These are phyloP conservation scores for Molanna angustata DNA, from an alignment of 2,888 invertebrate species.

Conservation along the genomic window DNA sequence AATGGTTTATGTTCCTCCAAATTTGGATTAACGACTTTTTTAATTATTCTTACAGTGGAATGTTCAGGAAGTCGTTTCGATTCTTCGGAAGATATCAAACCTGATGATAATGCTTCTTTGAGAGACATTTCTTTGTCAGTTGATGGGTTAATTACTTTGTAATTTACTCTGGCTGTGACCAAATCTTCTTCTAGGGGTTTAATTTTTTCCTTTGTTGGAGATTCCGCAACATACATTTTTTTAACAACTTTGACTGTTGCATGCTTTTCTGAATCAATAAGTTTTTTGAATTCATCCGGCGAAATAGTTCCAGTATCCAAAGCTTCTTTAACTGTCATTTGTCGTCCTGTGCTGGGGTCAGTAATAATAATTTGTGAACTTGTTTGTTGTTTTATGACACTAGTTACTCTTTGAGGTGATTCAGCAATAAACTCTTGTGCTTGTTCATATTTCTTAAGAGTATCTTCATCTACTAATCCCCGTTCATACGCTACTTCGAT, in stretches of 20 bases:
- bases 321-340: conserved; percentile 59
- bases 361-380: conserved; percentile 41
- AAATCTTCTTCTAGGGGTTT: too few species aligned
- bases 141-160: conserved; percentile 65
- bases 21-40: conserved; percentile 45
- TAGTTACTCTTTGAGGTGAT: conserved; percentile 18
- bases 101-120: conserved; percentile 46
- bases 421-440: neutral
- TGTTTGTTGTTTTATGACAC: conserved; percentile 56
- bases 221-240: conserved; percentile 40
- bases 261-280: conserved; percentile 29
- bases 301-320: conserved; percentile 43
- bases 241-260: conserved; percentile 27
- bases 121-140: conserved; percentile 64
- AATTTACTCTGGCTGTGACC: too few species aligned
- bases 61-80: too few species aligned
- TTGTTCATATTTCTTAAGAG: conserved; percentile 52
- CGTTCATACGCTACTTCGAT: conserved; percentile 77
- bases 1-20: conserved; percentile 68
- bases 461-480: conserved; percentile 64
- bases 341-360: conserved; percentile 66
- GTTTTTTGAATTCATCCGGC: conserved; percentile 38
- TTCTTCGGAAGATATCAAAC: conserved; percentile 39
- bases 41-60: conserved; percentile 65
- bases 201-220: too few species aligned